Evolutionary conservation across 1,140 invertebrate species (phyloP).

Genomic region (Pogonognathellus flavescens): DNA sequence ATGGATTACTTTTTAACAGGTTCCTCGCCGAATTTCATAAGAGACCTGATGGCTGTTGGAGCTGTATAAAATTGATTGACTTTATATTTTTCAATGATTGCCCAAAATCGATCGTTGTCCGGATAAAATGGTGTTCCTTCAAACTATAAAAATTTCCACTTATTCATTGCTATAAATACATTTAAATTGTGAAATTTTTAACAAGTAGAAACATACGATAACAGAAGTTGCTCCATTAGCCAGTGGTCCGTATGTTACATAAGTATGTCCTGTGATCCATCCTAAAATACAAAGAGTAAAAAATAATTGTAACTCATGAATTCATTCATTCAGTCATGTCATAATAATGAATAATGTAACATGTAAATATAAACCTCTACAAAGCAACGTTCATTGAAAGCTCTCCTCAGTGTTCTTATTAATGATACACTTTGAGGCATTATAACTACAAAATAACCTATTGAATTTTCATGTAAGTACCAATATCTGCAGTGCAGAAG

Average conservation of each 20-base stretch:
- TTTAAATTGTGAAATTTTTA: not conserved
- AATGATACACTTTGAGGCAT: too few relatives aligned
- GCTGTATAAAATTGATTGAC: conserved; percentile 98
- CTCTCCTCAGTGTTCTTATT: too few relatives aligned
- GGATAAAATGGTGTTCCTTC: conserved; percentile 96
- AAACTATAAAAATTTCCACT: conserved; percentile 79
- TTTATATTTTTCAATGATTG: conserved; percentile 92
- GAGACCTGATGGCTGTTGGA: conserved; percentile 94
- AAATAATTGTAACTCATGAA: conserved; percentile 90
- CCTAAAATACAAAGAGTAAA: conserved; percentile 85
- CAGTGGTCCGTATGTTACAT: conserved; percentile 94
- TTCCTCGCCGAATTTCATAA: conserved; percentile 93
- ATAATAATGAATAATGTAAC: too few relatives aligned
- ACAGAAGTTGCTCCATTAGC: conserved; percentile 94
- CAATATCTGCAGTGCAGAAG: conserved; percentile 99
- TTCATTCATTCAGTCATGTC: too few relatives aligned
- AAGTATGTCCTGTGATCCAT: conserved; percentile 99
- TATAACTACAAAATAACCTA: too few relatives aligned
- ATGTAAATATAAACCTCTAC: too few relatives aligned
- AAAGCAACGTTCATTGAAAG: too few relatives aligned
- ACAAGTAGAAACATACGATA: conserved; percentile 76
- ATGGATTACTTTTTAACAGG: conserved; percentile 77
- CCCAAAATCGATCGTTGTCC: conserved; percentile 92
- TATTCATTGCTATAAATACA: not conserved
- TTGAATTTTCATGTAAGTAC: not conserved